Evolutionary conservation across 2,113 vertebrate genomes (phyloP).

Genomic region (Lasiurus borealis): DNA sequence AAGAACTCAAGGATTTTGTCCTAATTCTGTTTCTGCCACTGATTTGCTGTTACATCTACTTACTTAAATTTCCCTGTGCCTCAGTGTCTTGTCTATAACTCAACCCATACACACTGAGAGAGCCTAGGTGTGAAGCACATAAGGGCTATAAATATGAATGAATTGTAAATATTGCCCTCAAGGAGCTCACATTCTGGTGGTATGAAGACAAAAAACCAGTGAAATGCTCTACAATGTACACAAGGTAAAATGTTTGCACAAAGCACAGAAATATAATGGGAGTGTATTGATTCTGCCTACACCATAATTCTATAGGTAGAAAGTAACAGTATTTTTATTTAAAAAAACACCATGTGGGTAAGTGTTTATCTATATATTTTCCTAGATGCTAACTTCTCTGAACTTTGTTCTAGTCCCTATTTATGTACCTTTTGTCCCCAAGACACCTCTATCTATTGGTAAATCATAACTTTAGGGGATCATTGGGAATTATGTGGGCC

Average conservation of each 20-base stretch:
- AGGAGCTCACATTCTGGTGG: background rate
- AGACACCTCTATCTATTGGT: background rate
- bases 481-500: background rate
- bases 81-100: background rate
- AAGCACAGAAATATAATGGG: background rate
- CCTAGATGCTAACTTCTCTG: background rate
- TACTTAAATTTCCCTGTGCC: background rate
- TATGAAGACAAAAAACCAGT: background rate
- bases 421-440: background rate
- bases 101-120: background rate
- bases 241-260: background rate
- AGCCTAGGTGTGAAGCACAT: background rate
- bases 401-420: background rate
- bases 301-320: background rate
- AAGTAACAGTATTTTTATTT: background rate
- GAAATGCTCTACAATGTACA: background rate
- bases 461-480: background rate
- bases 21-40: background rate
- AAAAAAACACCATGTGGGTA: background rate
- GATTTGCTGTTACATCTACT: background rate
- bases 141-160: background rate
- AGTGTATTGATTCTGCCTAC: background rate
- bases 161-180: background rate
- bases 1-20: background rate
- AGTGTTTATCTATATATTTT: background rate